Base-by-base conservation (phyloP, 2,113 vertebrate species). In the Hoplias malabaricus region DNA sequence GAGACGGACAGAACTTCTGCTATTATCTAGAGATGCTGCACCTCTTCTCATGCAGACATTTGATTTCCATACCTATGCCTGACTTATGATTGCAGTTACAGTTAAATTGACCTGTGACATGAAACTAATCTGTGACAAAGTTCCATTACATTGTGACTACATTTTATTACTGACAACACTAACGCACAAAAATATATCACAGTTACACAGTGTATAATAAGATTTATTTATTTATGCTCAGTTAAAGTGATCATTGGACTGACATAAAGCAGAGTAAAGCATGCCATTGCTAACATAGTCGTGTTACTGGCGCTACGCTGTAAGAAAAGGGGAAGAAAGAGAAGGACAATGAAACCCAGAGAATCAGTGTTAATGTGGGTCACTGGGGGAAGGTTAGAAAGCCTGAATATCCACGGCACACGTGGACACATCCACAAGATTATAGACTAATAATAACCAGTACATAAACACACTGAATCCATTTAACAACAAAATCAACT, bases 401-500 rank as follows among this genome's bases (percentile, higher is more conserved):
- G 11, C 53, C 53, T 59, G 70, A 23, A 59, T 21, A 27, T 61
- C 27, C 38, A 73, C 14, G 12, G 36, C 25, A 34, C 42, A 34
- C 19, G 71, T 70, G 29, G 19, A 67, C 27, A 5, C 16, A 57
- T 4, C 23, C 14, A 23, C 2, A 14, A 57, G 2, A 10, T 69
- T 50, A 33, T 53, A 31, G 36, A 34, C 16, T 10, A 29, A 40
- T n/a, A n/a, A 19, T 76, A 1, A 33, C 31, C 42, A 48, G 36
- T 48, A 61, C 8, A 50, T 65, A 33, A 33, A 12, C 7, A 43
- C 23, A 36, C 8, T 31, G 10, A 16, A 40, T 19, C 13, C 21
- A 71, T 23, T 29, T 72, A 63, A 68, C 31, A 53, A 34, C 27
- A 73, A 42, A 50, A 62, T 5, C 9, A 7, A 84, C 88, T 92